phyloP scores from a whole-genome alignment of 2,113 vertebrate genomes.

The Oxyruncus cristatus region DNA sequence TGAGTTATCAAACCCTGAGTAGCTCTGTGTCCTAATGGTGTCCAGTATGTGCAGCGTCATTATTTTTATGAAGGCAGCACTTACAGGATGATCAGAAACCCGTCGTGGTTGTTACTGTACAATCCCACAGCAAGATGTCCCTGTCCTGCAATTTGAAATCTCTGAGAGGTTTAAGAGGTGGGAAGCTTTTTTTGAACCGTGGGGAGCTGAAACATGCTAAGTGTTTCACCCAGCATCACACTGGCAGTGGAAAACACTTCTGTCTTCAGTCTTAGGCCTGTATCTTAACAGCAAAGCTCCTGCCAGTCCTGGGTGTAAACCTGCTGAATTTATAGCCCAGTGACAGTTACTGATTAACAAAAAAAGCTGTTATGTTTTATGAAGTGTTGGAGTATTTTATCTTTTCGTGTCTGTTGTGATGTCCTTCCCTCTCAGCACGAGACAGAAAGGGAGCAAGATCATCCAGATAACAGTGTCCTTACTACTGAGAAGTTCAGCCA shows the following conservation, averaged over 20 bases:
- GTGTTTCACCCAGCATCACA: neutral
- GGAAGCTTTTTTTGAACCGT: neutral
- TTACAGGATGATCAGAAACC: neutral
- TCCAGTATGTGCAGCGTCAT: neutral
- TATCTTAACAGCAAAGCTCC: neutral
- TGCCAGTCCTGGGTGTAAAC: neutral
- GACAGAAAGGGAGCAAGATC: neutral
- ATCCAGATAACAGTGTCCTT: neutral
- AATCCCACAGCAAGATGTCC: neutral
- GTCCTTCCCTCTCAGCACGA: constrained; percentile 20
- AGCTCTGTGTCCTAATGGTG: neutral
- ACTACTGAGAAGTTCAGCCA: constrained; percentile 15
- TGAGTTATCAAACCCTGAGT: neutral
- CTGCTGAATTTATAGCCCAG: neutral
- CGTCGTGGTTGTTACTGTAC: accelerated
- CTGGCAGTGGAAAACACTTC: neutral
- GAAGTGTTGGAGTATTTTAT: neutral
- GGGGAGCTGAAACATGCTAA: neutral
- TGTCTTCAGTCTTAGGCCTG: neutral
- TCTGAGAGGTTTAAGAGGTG: neutral
- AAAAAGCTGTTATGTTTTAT: neutral
- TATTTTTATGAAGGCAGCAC: neutral
- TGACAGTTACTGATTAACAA: neutral
- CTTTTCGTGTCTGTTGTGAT: neutral
- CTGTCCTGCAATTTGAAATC: neutral